Base-by-base conservation (phyloP, 2,888 invertebrate species). In the Harpalus rufipes region DNA sequence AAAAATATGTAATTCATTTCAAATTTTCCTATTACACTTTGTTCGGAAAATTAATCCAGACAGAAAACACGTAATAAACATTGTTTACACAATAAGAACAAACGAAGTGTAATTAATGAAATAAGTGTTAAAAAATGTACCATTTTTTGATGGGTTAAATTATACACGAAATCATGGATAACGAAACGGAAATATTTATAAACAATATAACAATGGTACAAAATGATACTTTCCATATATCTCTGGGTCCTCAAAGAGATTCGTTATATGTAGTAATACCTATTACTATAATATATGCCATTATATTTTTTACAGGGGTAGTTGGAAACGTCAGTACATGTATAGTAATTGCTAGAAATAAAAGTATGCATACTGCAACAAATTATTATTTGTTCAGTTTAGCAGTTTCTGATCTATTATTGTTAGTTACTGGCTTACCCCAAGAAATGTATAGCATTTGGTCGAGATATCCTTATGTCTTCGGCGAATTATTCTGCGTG, bases 281-380 rank as follows among this genome's bases (percentile, higher is more conserved):
- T 0, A 94, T 96, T 87, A 96, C 96, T 0, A 91, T 95, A 21
- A 92, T 96, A 83, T 97, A 97, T 90, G 91, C 92, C 0, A 86
- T 95, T 12, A 96, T 97, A 88, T 96, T 97, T 88, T 88, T 97
- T 5, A 95, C 94, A 7, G 97, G 97, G 1, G 91, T 97, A 0
- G 91, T 97, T 21, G 97, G 97, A 4, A 97, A 97, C 90, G 93
- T 96, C 68, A 94, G 95, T 89, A 97, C 97, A 0, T 97, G 97
- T 89, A 92, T 97, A 86, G 97, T 97, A n/a, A 97, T 97, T 86
- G 93, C 95, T n/a, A 93, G 94, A 86, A 97, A 97, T 90, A 95
- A 95, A 87, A 95, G 95, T 86, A 96, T 97, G 96, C 96, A 96
- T 88, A 95, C 95, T 21, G 95, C 95, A 1, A 96, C 95, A 6